Evolutionary conservation across 1,140 invertebrate genomes (phyloP).

Genomic region (Tribolium madens): DNA sequence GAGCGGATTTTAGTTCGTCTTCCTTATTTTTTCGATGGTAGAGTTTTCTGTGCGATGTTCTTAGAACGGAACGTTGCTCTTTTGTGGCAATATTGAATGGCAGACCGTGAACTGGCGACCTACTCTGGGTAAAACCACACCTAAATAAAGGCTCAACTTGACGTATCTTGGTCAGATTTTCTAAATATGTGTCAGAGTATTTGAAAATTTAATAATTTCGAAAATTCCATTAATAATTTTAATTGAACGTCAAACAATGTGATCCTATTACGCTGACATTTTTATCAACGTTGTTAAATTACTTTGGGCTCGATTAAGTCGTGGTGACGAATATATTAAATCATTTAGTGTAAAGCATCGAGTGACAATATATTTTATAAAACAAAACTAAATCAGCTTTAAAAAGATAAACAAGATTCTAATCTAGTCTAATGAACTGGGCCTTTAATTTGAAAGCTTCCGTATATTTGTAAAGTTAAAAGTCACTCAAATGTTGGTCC

Average conservation of each 20-base stretch:
- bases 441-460: not conserved
- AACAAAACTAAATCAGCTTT: not conserved
- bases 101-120: constrained; percentile 42
- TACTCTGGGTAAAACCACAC: constrained; percentile 35
- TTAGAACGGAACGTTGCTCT: constrained; percentile 11
- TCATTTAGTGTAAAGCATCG: not conserved
- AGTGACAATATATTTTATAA: not conserved
- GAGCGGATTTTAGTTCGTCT: no score
- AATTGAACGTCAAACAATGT: constrained; percentile 28
- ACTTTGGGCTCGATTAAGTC: constrained; percentile 11
- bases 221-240: constrained; percentile 6
- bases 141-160: constrained; percentile 13
- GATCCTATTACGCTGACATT: constrained; percentile 33
- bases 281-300: constrained; percentile 31
- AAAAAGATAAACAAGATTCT: not conserved
- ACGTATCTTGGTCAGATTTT: constrained; percentile 29
- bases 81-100: constrained; percentile 14
- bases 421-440: not conserved
- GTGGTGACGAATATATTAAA: constrained; percentile 32
- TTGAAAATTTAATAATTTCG: constrained; percentile 21
- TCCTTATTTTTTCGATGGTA: no score
- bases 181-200: no score
- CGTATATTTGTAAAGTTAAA: not conserved
- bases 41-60: not conserved
- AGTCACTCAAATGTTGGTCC: not conserved